Evolutionary conservation across 2,113 vertebrate genomes (phyloP).

Genomic region (Dicaeum eximium): DNA sequence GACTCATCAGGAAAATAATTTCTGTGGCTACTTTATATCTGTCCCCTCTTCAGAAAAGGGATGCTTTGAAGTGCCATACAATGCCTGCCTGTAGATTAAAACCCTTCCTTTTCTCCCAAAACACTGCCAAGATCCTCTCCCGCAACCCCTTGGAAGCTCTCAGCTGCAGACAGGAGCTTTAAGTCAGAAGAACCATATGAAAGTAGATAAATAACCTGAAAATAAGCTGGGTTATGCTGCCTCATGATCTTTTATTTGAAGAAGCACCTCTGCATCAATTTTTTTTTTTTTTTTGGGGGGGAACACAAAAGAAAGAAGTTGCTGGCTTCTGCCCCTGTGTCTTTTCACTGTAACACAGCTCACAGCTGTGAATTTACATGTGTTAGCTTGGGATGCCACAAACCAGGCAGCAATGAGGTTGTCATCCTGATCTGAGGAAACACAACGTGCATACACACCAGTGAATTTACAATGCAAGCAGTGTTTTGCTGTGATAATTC

Average conservation of each 20-base stretch:
- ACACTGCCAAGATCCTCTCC: neutral
- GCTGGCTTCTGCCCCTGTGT: neutral
- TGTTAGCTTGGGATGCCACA: conserved; percentile 17
- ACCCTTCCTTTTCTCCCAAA: neutral
- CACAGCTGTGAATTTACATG: neutral
- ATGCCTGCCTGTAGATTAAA: neutral
- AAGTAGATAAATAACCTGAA: neutral
- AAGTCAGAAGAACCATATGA: neutral
- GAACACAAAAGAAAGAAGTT: neutral
- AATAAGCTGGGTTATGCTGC: neutral
- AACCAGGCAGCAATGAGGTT: conserved; percentile 5
- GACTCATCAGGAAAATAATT: neutral
- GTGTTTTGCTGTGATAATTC: neutral
- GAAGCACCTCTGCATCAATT: neutral
- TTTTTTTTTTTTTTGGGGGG: neutral
- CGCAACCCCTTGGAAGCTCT: neutral
- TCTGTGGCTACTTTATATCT: neutral
- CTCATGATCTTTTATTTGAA: neutral
- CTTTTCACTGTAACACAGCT: neutral
- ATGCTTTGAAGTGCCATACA: neutral
- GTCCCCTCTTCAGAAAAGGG: neutral
- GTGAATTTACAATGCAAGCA: neutral
- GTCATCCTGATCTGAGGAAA: conserved; percentile 41
- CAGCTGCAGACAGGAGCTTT: neutral
- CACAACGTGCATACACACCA: neutral